phyloP scores from a whole-genome alignment of 2,797 vertebrate species.

The Artibeus jamaicensis region DNA sequence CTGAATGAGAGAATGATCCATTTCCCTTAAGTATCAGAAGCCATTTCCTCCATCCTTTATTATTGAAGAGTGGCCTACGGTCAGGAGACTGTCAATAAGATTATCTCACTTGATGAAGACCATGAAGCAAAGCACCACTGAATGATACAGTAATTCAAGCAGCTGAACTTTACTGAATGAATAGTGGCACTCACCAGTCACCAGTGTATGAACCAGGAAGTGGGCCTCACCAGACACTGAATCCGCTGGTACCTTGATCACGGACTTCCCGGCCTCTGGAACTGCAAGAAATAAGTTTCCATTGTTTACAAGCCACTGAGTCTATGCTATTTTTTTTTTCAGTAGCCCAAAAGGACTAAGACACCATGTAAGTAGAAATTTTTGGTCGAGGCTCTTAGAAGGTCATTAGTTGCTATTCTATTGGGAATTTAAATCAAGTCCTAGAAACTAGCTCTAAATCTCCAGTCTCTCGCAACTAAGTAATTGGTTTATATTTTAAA shows the following conservation, averaged over 20 bases:
- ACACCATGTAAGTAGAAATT: neutral
- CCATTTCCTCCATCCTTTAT: neutral
- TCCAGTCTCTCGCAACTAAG: neutral
- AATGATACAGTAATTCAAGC: neutral
- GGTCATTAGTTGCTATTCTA: neutral
- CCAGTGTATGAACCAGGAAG: neutral
- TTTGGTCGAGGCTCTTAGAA: neutral
- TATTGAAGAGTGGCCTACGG: neutral
- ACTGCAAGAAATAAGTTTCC: neutral
- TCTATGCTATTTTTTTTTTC: neutral
- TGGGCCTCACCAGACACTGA: neutral
- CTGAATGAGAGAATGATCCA: neutral
- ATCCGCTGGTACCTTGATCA: neutral
- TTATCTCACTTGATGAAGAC: neutral
- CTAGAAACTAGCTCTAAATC: neutral
- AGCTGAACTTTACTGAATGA: neutral
- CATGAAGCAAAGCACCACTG: neutral
- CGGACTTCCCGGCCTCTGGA: neutral
- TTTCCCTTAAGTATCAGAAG: neutral
- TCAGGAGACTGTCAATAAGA: neutral
- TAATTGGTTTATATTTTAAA: constrained; percentile 25
- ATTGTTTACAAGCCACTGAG: neutral
- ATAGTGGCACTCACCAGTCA: neutral
- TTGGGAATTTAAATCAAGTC: neutral
- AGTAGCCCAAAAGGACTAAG: neutral